These are phyloP conservation scores for Fragum sueziense DNA, from an alignment of 2,888 invertebrate species.

Conservation along the genomic window DNA sequence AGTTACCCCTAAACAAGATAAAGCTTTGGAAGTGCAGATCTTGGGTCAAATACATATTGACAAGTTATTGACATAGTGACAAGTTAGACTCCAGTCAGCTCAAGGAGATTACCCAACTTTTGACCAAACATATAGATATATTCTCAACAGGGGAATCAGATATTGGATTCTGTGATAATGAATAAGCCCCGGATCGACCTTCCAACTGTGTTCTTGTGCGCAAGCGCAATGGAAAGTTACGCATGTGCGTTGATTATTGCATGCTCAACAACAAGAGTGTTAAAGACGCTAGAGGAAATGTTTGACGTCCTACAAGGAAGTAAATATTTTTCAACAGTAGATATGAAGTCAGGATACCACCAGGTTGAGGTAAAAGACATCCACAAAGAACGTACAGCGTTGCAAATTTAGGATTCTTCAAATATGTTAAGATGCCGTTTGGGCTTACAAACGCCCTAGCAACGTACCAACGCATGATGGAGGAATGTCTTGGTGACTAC, in stretches of 20 bases:
- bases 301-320: slow-evolving; percentile 2
- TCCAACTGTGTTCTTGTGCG: not conserved
- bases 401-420: not conserved
- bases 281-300: not conserved
- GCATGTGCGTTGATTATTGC: not conserved
- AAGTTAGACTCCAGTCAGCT: not conserved
- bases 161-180: not conserved
- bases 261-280: slow-evolving; percentile 1
- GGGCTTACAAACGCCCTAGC: slow-evolving; percentile 47
- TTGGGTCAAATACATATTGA: not conserved
- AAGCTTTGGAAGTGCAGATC: not conserved
- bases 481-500: slow-evolving; percentile 29
- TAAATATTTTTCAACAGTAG: not conserved
- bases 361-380: not conserved
- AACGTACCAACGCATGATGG: slow-evolving; percentile 54
- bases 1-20: not conserved
- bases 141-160: not conserved
- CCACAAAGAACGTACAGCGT: not conserved
- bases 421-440: slow-evolving; percentile 30
- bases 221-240: not conserved
- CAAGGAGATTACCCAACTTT: not conserved
- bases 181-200: not conserved
- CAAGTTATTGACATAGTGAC: not conserved
- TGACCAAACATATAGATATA: not conserved
- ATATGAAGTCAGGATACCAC: not conserved